Conservation (phyloP, 2,797 vertebrate genomes). For the Acanthurus leucopareius region DNA sequence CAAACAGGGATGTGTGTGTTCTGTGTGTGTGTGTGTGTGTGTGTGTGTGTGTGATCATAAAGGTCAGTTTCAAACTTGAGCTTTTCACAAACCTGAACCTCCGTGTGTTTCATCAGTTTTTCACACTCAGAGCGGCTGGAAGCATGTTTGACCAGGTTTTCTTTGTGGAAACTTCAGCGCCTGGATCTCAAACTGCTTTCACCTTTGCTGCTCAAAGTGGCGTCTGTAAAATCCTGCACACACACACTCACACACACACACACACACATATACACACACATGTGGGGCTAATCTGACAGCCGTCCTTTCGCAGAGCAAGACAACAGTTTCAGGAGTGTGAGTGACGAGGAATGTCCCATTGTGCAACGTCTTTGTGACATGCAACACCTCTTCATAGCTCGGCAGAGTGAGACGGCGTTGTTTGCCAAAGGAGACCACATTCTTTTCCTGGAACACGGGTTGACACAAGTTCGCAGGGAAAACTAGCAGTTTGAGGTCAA, state of each 20-base stretch:
- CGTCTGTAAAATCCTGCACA: conserved; percentile 34
- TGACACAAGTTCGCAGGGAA: conserved; percentile 55
- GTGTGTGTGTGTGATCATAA: background rate
- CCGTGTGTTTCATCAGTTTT: background rate
- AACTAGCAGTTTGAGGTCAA: conserved; percentile 61
- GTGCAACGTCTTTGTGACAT: conserved; percentile 59
- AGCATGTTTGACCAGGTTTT: conserved; percentile 14
- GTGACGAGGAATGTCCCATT: conserved; percentile 62
- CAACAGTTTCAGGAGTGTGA: conserved; percentile 6
- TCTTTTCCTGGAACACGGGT: conserved; percentile 45
- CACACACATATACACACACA: conserved; percentile 29
- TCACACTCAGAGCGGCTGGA: conserved; percentile 1
- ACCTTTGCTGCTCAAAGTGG: background rate
- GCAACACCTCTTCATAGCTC: conserved; percentile 48
- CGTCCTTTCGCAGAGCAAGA: conserved; percentile 27
- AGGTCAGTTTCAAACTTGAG: background rate
- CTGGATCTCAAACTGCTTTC: background rate
- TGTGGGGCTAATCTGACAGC: conserved; percentile 51
- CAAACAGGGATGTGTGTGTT: background rate
- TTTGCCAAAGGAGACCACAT: conserved; percentile 62
- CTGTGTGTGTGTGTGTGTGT: no score
- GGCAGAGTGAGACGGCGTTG: conserved; percentile 11
- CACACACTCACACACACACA: no score
- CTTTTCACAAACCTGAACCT: background rate
- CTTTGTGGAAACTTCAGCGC: background rate